Evolutionary conservation across 2,113 vertebrate species (phyloP).

Genomic region (Nothobranchius kuhntae): DNA sequence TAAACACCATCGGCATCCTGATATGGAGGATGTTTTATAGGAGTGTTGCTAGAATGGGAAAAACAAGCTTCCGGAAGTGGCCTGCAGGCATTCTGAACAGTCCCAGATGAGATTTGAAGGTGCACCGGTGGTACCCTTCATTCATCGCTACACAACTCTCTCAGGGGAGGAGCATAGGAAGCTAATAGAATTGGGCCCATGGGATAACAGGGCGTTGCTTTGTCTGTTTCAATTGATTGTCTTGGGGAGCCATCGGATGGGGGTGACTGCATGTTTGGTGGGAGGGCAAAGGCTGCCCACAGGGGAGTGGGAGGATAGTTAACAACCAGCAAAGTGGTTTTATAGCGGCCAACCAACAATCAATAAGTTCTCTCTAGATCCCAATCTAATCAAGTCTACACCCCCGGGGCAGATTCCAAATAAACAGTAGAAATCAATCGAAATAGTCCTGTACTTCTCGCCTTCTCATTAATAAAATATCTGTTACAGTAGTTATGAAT

Average conservation of each 20-base stretch:
- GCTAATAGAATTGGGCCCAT: conserved; percentile 71
- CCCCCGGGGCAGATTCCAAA: conserved; percentile 59
- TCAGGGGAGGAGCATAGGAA: conserved; percentile 55
- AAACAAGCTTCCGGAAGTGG: background rate
- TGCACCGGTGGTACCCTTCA: conserved; percentile 20
- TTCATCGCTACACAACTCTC: conserved; percentile 21
- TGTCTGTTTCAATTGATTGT: conserved; percentile 78
- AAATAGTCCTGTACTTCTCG: conserved; percentile 46
- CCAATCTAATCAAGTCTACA: conserved; percentile 59
- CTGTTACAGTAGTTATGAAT: conserved; percentile 7
- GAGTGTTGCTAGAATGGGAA: conserved; percentile 13
- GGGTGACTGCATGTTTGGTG: conserved; percentile 45
- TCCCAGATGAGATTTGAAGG: conserved; percentile 50
- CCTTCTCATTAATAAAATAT: conserved; percentile 29
- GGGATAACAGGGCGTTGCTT: conserved; percentile 71
- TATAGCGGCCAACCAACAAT: conserved; percentile 56
- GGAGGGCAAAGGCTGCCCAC: conserved; percentile 42
- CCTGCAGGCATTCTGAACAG: conserved; percentile 19
- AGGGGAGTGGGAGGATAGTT: conserved; percentile 37
- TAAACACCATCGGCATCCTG: conserved; percentile 36
- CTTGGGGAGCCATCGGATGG: conserved; percentile 37
- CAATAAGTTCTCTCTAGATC: conserved; percentile 58
- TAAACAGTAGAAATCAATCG: conserved; percentile 64
- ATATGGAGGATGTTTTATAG: conserved; percentile 43
- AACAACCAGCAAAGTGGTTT: conserved; percentile 63